Base-by-base conservation (phyloP, 2,888 invertebrate genomes). In the Drosophila lutescens region DNA sequence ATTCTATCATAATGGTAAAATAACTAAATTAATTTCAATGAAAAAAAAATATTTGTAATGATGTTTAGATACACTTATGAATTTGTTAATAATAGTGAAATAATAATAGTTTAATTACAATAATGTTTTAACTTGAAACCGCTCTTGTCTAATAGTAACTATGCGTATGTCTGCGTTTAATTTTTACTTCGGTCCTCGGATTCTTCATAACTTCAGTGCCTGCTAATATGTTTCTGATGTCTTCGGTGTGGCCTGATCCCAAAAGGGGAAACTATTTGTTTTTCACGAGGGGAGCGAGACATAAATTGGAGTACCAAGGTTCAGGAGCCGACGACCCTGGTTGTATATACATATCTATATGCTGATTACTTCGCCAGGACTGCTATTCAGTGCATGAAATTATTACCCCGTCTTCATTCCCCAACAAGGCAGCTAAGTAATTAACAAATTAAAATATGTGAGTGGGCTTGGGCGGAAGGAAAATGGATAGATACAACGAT, bases 381-480 rank as follows among this genome's bases (percentile, higher is more conserved):
- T 74, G 80, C 75, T 65, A 75, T 78, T 72, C 59, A 59, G 77
- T 70, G 78, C 71, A 80, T 86, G 78, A 88, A 88, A 82, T 78
- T 78, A 77, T 78, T 59, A 74, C 66, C 44, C 62, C 38, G 10
- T 23, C 17, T 40, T 50, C 66, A 57, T 30, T 71, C 74, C 57
- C 58, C 69, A 68, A 74, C 66, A 68, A 57, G 58, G 77, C 72
- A 72, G 80, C 88, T 78, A 88, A 88, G 86, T 88, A 84, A 84
- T 84, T 88, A 84, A 83, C 80, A 86, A 86, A 86, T 88, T 88
- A 86, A 88, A 80, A 86, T 88, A 78, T 83, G 75, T 78, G 75
- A 71, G 54, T 40, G 51, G 57, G 50, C 12, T 23, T 15, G 2
- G 41, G 13, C 26, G 3, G 10, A 20, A 20, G 26, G 30, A 20